Evolutionary conservation across 2,797 vertebrate genomes (phyloP).

Genomic region (Acanthiza pusilla): DNA sequence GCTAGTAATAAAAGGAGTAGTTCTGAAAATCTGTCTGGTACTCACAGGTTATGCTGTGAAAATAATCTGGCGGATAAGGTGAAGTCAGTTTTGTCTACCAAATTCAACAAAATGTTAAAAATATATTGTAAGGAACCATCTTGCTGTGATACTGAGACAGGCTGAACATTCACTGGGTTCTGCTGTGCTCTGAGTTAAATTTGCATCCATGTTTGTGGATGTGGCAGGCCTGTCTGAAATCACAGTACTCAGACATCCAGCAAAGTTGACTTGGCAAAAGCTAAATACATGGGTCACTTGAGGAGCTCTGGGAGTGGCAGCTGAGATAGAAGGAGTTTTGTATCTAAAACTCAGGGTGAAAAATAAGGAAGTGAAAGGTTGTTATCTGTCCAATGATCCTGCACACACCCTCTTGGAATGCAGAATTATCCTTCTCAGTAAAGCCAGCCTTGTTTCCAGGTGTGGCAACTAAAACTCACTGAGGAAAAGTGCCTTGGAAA

Average conservation of each 20-base stretch:
- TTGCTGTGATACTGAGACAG: background rate
- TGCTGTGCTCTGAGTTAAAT: background rate
- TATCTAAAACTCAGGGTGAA: background rate
- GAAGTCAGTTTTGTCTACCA: background rate
- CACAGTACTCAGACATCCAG: background rate
- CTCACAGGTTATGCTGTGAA: background rate
- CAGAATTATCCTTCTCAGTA: background rate
- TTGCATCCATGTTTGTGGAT: background rate
- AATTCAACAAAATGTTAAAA: background rate
- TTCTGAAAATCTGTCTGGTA: background rate
- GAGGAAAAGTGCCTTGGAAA: background rate
- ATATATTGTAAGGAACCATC: background rate
- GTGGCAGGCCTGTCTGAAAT: background rate
- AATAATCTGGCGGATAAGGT: background rate
- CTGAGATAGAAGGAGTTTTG: background rate
- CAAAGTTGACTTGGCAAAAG: background rate
- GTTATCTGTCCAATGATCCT: background rate
- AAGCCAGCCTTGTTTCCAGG: background rate
- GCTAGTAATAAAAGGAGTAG: background rate
- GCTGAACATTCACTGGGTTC: background rate
- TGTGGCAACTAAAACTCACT: rapidly evolving
- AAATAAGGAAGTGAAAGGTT: background rate
- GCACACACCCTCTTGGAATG: background rate
- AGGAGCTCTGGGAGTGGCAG: background rate
- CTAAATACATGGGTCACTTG: background rate